A percentile compares a stretch with the other conserved stretches of the same genome.
phyloP scores from a whole-genome alignment of 2,113 vertebrate species.

The Ibidorhyncha struthersii region DNA sequence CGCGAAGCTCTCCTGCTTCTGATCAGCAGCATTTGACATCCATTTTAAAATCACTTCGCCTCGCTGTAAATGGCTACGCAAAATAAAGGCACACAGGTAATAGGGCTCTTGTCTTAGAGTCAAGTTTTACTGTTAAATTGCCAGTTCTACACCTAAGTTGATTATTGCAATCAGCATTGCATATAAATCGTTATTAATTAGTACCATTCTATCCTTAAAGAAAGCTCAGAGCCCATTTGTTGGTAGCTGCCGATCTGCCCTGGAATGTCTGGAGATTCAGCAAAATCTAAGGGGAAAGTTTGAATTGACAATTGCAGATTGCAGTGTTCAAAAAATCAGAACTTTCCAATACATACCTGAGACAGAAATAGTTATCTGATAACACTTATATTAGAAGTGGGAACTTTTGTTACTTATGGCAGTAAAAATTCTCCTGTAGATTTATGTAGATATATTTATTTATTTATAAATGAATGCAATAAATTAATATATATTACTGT shows the following conservation, averaged over 20 bases:
- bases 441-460: rapidly evolving
- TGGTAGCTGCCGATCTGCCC: not conserved
- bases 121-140: not conserved
- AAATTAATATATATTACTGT: not conserved
- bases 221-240: not conserved
- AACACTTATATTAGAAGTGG: not conserved
- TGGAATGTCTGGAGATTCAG: not conserved
- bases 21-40: not conserved
- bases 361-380: not conserved
- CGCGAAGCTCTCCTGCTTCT: not conserved
- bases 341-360: not conserved
- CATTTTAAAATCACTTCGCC: not conserved
- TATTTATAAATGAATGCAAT: not conserved
- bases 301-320: not conserved
- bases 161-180: not conserved
- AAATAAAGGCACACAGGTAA: not conserved
- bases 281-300: not conserved
- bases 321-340: not conserved
- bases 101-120: not conserved
- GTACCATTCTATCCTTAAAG: not conserved
- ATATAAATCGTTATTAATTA: not conserved
- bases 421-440: not conserved
- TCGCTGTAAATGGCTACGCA: not conserved
- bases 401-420: not conserved
- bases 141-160: not conserved